Conservation (phyloP, 2,113 vertebrate genomes). For the Gallinago media region DNA sequence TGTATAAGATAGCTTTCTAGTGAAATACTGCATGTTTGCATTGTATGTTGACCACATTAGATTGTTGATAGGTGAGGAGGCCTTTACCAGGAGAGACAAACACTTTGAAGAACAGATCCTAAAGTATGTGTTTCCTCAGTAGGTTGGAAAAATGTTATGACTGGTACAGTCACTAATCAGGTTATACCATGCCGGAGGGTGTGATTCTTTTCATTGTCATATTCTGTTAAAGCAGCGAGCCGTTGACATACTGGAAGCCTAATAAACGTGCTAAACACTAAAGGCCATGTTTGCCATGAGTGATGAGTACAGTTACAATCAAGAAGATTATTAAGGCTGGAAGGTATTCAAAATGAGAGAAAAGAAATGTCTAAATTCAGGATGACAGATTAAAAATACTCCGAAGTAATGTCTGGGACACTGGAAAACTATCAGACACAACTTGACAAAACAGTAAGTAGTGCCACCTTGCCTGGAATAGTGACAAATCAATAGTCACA, state of each 20-base stretch:
- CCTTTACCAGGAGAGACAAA: background rate
- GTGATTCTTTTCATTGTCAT: background rate
- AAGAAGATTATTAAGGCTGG: background rate
- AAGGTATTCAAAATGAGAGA: background rate
- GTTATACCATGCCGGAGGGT: background rate
- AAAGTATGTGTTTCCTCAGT: background rate
- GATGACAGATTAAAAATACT: background rate
- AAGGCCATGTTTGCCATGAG: background rate
- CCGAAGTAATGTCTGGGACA: background rate
- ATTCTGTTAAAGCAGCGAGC: background rate
- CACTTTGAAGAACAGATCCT: background rate
- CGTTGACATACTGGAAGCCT: background rate
- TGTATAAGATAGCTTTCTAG: background rate
- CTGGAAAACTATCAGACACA: background rate
- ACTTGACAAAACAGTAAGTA: background rate
- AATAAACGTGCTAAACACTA: background rate
- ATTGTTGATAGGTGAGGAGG: background rate
- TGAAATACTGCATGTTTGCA: background rate
- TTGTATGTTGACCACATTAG: background rate
- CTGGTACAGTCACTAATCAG: background rate
- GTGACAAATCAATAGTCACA: background rate
- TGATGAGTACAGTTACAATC: background rate
- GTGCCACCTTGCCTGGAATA: background rate
- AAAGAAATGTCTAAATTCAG: background rate
- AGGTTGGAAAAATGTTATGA: background rate